phyloP scores from a whole-genome alignment of 2,113 vertebrate genomes.

The Arothron firmamentum region DNA sequence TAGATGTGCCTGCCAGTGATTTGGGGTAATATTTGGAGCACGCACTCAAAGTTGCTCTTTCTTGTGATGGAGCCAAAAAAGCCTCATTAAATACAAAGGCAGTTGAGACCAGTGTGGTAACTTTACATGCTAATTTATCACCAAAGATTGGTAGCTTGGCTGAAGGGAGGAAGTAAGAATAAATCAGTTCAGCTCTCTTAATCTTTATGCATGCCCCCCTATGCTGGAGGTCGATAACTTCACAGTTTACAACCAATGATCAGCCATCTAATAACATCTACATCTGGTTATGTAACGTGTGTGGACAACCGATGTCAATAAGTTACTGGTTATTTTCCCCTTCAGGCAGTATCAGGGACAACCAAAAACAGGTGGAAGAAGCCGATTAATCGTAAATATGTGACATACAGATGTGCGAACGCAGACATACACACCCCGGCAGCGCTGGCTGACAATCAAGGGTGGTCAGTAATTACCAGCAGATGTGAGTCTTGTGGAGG shows the following conservation, averaged over 20 bases:
- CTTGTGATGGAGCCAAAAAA: slow-evolving; percentile 29
- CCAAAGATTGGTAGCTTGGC: too few species aligned
- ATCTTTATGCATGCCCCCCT: background rate
- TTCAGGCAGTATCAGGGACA: slow-evolving; percentile 17
- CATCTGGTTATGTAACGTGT: slow-evolving; percentile 12
- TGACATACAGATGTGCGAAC: slow-evolving; percentile 15
- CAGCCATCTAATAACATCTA: background rate
- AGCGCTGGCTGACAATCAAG: slow-evolving; percentile 8
- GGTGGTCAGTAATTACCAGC: slow-evolving; percentile 57
- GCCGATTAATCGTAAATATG: background rate
- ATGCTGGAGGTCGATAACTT: slow-evolving; percentile 9
- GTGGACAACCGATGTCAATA: slow-evolving; percentile 18
- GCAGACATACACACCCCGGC: background rate
- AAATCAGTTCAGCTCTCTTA: background rate
- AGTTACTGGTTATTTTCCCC: slow-evolving; percentile 22
- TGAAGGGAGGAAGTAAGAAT: too few species aligned
- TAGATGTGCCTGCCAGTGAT: slow-evolving; percentile 53
- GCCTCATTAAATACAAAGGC: slow-evolving; percentile 47
- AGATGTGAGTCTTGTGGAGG: slow-evolving; percentile 56
- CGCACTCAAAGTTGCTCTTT: slow-evolving; percentile 32
- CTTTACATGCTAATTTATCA: too few species aligned
- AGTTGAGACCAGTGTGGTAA: too few species aligned
- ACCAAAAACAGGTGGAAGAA: slow-evolving; percentile 52
- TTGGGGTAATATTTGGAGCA: slow-evolving; percentile 20
- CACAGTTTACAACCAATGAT: slow-evolving; percentile 20